Evolutionary conservation across 2,888 invertebrate genomes (phyloP).

Genomic region (Sepioteuthis lessoniana): DNA sequence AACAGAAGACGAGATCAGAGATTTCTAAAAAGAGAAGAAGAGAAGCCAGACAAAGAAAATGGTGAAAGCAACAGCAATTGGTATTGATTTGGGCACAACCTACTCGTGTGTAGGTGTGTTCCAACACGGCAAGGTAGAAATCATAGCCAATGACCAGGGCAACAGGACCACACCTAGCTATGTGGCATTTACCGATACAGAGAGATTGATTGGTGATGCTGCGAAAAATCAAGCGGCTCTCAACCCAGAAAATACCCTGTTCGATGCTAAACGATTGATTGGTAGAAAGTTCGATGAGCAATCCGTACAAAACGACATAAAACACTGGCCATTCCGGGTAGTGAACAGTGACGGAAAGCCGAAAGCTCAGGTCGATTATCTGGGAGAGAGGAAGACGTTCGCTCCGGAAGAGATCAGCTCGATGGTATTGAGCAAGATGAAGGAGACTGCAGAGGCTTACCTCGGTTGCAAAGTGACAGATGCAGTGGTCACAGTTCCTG

Average conservation of each 20-base stretch:
- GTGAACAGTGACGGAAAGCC: constrained; percentile 63
- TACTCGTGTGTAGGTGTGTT: constrained; percentile 79
- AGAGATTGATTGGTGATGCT: constrained; percentile 75
- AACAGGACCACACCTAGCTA: constrained; percentile 83
- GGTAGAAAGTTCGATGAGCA: constrained; percentile 57
- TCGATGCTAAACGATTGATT: constrained; percentile 67
- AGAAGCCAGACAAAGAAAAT: neutral
- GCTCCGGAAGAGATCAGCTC: constrained; percentile 91
- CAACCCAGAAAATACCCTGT: constrained; percentile 84
- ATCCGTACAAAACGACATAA: constrained; percentile 57
- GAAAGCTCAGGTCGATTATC: constrained; percentile 75
- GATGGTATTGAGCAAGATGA: constrained; percentile 93
- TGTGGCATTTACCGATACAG: constrained; percentile 81
- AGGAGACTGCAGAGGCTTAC: constrained; percentile 77
- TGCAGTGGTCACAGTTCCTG: constrained; percentile 73
- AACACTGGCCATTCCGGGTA: constrained; percentile 61
- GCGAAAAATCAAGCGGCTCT: constrained; percentile 77
- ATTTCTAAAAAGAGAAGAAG: neutral
- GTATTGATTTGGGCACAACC: constrained; percentile 90
- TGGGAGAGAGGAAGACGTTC: constrained; percentile 88
- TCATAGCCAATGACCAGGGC: constrained; percentile 77
- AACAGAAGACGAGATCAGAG: no score
- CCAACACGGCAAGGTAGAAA: constrained; percentile 76
- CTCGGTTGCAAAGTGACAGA: constrained; percentile 79
- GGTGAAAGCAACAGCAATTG: constrained; percentile 78